Evolutionary conservation across 2,113 vertebrate species (phyloP).

Genomic region (Misgurnus anguillicaudatus): DNA sequence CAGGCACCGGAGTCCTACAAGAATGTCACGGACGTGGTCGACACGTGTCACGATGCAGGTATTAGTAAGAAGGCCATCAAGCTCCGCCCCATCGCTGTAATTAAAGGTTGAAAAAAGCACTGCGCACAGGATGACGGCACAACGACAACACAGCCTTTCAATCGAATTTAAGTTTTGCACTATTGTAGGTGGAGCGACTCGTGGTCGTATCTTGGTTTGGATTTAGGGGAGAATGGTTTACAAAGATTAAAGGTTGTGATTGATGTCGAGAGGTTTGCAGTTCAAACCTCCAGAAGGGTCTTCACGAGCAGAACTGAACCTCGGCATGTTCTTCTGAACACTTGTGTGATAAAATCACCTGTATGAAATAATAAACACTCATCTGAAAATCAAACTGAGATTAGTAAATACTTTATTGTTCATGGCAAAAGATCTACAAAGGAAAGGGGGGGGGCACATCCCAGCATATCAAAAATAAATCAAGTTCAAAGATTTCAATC

Average conservation of each 20-base stretch:
- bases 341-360: not conserved
- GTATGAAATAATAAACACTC: not conserved
- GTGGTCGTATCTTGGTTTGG: not conserved
- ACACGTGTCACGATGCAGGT: conserved; percentile 94
- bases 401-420: conserved; percentile 67
- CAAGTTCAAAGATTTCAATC: conserved; percentile 40
- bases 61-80: conserved; percentile 99
- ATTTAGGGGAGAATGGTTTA: not conserved
- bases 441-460: conserved; percentile 38
- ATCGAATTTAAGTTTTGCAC: not conserved
- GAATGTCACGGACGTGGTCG: conserved; percentile 95
- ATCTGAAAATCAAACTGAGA: not conserved
- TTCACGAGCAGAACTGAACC: too few relatives aligned
- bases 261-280: not conserved
- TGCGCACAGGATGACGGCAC: too few relatives aligned
- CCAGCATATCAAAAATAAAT: conserved; percentile 53
- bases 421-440: conserved; percentile 40
- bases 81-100: conserved; percentile 93
- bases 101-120: conserved; percentile 83
- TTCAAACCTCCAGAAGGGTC: too few relatives aligned
- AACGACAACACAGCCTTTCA: too few relatives aligned
- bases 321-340: too few relatives aligned
- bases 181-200: not conserved
- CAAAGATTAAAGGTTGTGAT: not conserved
- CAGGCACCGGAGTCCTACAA: conserved; percentile 98